Percentiles rank a stretch among this genome's conserved stretches.
phyloP scores from a whole-genome alignment of 2,113 vertebrate genomes.

The Carettochelys insculpta region DNA sequence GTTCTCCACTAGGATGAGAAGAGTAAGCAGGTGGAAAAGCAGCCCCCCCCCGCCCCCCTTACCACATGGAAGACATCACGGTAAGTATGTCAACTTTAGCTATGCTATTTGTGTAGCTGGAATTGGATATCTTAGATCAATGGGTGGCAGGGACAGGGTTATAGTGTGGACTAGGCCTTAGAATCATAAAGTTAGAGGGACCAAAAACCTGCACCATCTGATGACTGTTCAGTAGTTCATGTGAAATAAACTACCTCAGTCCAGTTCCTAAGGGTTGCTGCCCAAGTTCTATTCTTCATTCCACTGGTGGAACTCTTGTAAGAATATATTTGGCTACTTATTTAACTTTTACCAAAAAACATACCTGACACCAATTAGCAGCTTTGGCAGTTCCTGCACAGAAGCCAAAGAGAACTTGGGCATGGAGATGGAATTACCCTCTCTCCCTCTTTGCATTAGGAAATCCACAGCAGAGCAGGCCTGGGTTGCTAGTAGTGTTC shows the following conservation, averaged over 20 bases:
- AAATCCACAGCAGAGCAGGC: background rate
- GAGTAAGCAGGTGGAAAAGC: no score
- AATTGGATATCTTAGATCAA: no score
- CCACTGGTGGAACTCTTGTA: background rate
- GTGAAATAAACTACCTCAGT: background rate
- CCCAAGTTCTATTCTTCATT: background rate
- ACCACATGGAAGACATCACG: no score
- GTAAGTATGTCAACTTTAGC: no score
- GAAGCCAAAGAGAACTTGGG: background rate
- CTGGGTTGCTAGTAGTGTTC: background rate
- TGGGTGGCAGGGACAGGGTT: no score
- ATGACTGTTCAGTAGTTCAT: background rate
- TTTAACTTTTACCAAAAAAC: conserved; percentile 33
- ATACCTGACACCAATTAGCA: background rate
- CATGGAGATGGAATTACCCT: background rate
- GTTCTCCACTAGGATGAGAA: no score
- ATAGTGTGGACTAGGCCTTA: no score
- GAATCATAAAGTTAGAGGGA: background rate
- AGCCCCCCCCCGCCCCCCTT: no score
- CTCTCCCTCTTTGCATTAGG: background rate
- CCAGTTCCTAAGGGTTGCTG: background rate
- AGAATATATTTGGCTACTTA: background rate
- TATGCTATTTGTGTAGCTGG: no score
- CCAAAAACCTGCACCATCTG: background rate
- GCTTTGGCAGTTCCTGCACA: background rate